Evolutionary conservation across 2,888 invertebrate genomes (phyloP), one percentile per base, ranked within the genome.

Genomic region (Nomada ruficornis): DNA sequence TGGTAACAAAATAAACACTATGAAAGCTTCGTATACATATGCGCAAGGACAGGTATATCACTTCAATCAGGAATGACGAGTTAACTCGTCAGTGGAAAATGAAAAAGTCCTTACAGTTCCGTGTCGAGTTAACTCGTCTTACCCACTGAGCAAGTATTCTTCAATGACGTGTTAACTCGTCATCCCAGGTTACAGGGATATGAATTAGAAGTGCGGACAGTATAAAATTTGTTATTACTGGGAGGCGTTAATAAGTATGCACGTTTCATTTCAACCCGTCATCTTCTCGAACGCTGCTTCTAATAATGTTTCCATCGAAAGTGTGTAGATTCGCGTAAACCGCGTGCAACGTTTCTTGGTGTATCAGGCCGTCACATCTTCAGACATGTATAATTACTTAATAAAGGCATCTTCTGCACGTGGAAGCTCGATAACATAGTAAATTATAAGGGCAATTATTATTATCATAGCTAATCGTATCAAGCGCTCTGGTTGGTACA

Each of bases 301-400:
- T 47, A 65, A 82, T 64, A 73, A 80, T 82, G 85, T 84, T 86
- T 88, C 55, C 80, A 72, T 73, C 63, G 50, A 82, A 81, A 80
- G 72, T 60, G 74, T 69, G 80, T 69, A 63, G 67, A 79, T 69
- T 73, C 78, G 71, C 69, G 78, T 60, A 75, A 59, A 59, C 75
- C 69, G 80, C 83, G 85, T 88, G 47, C 50, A 91, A 90, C 90
- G 89, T 89, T 89, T 87, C 88, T 20, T 88, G 85, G 80, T 86
- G 80, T 91, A 91, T 91, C 92, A 88, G 87, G 70, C 77, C 78
- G 86, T 80, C 84, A 86, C 88, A 91, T 92, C 92, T 91, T 88
- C 87, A 86, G 83, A 87, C 87, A 89, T 89, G 91, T 89, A 86
- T 91, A 92, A 92, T 92, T 92, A 92, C 91, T 92, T 92, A 91